Conservation (phyloP, 2,797 vertebrate genomes). For the Paramormyrops hopkinsi region DNA sequence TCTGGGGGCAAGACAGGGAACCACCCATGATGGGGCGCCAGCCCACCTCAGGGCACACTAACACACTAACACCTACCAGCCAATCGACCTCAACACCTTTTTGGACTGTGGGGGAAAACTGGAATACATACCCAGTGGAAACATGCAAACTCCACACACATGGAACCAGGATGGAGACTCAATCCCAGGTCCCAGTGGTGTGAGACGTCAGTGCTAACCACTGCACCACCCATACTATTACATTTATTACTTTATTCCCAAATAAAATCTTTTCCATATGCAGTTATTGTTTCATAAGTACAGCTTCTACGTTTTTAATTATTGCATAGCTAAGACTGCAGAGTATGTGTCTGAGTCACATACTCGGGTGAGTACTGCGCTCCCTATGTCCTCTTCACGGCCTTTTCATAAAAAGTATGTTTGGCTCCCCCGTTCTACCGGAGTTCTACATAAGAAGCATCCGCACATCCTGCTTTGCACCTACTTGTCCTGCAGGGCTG, state of each 20-base stretch:
- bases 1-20: not conserved
- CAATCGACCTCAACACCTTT: not conserved
- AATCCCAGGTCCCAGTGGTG: not conserved
- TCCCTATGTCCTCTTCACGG: not conserved
- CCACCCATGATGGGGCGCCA: not conserved
- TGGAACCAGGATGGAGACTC: not conserved
- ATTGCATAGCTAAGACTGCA: not conserved
- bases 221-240: not conserved
- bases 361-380: not conserved
- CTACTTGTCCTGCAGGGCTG: conserved; percentile 58
- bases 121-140: not conserved
- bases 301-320: not conserved
- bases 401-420: not conserved
- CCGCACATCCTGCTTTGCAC: not conserved
- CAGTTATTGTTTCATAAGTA: not conserved
- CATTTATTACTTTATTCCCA: not conserved
- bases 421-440: not conserved
- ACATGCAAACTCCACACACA: not conserved
- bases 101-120: not conserved
- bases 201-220: not conserved
- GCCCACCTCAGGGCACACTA: not conserved
- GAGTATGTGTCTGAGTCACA: not conserved
- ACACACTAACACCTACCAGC: not conserved
- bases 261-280: not conserved
- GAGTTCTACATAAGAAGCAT: not conserved